A percentile compares a stretch with the other conserved stretches of the same genome.
These are phyloP conservation scores for Tricholauxania praeusta DNA, from an alignment of 2,888 invertebrate genomes.

Conservation along the genomic window DNA sequence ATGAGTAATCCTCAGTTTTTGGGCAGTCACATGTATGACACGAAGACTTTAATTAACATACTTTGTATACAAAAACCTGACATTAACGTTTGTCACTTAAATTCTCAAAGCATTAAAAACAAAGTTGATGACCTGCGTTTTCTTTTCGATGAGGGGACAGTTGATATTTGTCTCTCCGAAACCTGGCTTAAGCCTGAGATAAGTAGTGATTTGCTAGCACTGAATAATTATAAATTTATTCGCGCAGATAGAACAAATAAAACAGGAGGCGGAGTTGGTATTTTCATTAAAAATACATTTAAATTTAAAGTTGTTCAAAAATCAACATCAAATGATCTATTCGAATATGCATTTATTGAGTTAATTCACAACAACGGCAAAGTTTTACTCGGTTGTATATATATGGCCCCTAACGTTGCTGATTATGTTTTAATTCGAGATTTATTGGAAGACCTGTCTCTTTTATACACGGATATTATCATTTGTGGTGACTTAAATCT, in stretches of 20 bases:
- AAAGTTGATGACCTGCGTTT: slow-evolving; percentile 12
- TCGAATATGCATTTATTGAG: not conserved
- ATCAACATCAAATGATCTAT: not conserved
- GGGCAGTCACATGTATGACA: too few relatives aligned
- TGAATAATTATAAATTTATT: not conserved
- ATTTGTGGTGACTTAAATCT: too few relatives aligned
- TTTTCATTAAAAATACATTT: too few relatives aligned
- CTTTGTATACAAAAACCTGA: too few relatives aligned
- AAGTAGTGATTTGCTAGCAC: not conserved
- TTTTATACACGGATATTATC: too few relatives aligned
- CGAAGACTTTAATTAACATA: too few relatives aligned
- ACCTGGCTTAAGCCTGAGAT: slow-evolving; percentile 1
- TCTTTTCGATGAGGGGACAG: not conserved
- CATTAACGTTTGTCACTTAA: not conserved
- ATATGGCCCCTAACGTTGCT: not conserved
- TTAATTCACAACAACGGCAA: not conserved
- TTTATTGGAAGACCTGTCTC: too few relatives aligned
- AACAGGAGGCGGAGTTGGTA: not conserved
- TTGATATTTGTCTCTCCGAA: slow-evolving; percentile 5
- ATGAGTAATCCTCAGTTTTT: too few relatives aligned
- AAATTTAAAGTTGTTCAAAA: not conserved
- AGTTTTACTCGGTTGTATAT: not conserved
- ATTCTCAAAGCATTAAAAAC: slow-evolving; percentile 8
- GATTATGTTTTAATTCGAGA: not conserved
- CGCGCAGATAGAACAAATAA: not conserved